A percentile compares a stretch with the other conserved stretches of the same genome.
Conservation (phyloP, 2,113 vertebrate genomes). For the Erpornis zantholeuca region DNA sequence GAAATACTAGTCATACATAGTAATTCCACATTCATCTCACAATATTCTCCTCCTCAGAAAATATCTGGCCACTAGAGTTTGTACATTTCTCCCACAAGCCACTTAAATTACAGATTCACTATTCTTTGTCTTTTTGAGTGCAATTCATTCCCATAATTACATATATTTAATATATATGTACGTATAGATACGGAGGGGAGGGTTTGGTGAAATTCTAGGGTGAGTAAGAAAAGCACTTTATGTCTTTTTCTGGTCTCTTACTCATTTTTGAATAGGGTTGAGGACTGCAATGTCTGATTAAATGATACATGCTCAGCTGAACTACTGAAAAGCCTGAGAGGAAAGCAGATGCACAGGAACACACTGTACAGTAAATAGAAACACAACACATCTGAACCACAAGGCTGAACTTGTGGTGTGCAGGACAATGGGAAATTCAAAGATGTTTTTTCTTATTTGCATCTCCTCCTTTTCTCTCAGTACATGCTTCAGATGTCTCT, state of each 20-base stretch:
- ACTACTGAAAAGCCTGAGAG: not conserved
- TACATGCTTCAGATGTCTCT: not conserved
- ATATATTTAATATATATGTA: not conserved
- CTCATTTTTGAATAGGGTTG: not conserved
- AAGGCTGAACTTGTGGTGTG: not conserved
- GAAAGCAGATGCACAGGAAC: not conserved
- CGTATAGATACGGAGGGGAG: not conserved
- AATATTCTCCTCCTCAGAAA: not conserved
- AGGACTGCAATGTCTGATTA: not conserved
- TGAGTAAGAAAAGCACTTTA: not conserved
- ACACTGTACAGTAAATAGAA: not conserved
- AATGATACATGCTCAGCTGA: not conserved
- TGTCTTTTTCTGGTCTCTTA: not conserved
- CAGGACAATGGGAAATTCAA: not conserved
- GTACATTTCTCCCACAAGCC: not conserved
- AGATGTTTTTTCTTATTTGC: not conserved
- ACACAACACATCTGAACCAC: not conserved
- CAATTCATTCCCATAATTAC: not conserved
- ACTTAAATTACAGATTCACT: conserved; percentile 19
- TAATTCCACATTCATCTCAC: not conserved
- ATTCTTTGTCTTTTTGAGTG: not conserved
- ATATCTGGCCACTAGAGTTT: not conserved
- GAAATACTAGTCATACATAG: not conserved
- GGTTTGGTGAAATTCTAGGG: not conserved
- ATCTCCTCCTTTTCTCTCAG: not conserved